A percentile compares a stretch with the other conserved stretches of the same genome.
These are phyloP conservation scores for Nipponia nippon DNA, from an alignment of 2,113 vertebrate species.

Conservation along the genomic window DNA sequence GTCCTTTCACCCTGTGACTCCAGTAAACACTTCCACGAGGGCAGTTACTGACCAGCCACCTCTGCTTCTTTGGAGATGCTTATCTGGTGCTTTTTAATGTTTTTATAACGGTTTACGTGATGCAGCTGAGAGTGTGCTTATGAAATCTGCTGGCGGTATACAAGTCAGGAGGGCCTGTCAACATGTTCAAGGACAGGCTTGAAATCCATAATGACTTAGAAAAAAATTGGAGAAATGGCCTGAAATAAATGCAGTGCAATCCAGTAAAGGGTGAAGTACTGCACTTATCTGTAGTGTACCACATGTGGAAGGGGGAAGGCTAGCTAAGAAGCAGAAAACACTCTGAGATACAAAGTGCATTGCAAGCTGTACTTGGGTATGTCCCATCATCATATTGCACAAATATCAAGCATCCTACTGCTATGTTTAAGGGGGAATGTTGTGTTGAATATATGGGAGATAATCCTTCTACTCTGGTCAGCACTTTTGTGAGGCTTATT, in stretches of 20 bases:
- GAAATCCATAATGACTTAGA: not conserved
- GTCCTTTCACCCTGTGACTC: not conserved
- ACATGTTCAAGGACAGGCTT: not conserved
- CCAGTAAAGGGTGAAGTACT: not conserved
- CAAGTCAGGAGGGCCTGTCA: not conserved
- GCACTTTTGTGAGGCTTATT: not conserved
- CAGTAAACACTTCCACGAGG: not conserved
- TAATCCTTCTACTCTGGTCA: not conserved
- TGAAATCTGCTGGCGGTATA: not conserved
- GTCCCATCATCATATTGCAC: not conserved
- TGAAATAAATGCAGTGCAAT: not conserved
- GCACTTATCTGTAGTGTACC: not conserved
- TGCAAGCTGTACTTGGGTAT: not conserved
- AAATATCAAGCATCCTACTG: not conserved
- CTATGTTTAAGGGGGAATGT: not conserved
- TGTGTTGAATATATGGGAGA: not conserved
- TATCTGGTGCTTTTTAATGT: not conserved
- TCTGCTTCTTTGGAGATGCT: not conserved
- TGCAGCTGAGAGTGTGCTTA: not conserved
- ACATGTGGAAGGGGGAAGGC: not conserved
- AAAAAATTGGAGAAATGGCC: not conserved
- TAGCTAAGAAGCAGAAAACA: not conserved
- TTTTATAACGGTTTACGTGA: not conserved
- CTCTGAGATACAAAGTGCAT: not conserved
- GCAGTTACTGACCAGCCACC: rapidly evolving